Evolutionary conservation across 2,888 invertebrate genomes (phyloP).

Genomic region (Calameuta pallipes): DNA sequence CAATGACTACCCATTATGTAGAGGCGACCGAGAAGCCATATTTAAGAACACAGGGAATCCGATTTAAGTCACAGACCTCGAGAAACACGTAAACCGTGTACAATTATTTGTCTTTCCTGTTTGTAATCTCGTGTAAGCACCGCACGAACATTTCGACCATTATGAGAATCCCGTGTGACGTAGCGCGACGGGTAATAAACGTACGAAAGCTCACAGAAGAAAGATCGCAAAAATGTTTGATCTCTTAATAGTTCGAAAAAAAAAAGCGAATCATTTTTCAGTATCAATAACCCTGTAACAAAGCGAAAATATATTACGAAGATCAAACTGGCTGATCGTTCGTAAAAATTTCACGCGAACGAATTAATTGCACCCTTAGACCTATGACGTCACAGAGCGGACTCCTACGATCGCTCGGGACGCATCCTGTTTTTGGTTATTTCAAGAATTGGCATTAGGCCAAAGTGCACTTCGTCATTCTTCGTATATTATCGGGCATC

Average conservation of each 20-base stretch:
- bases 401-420: background rate
- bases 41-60: background rate
- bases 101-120: background rate
- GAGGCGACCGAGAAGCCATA: background rate
- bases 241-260: background rate
- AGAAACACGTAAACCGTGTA: background rate
- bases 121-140: background rate
- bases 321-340: background rate
- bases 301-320: background rate
- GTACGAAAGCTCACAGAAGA: background rate
- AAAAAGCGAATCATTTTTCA: background rate
- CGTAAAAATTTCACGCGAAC: background rate
- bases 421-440: background rate
- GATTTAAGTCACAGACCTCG: background rate
- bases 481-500: background rate
- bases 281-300: background rate
- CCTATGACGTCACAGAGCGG: background rate
- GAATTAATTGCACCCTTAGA: background rate
- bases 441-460: background rate
- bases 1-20: background rate
- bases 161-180: background rate
- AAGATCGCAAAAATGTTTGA: background rate
- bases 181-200: background rate
- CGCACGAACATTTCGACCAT: background rate
- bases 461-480: background rate